Base-by-base conservation (phyloP, 92 coral and sea anemone species). In the Parazoanthus atlanticus region DNA sequence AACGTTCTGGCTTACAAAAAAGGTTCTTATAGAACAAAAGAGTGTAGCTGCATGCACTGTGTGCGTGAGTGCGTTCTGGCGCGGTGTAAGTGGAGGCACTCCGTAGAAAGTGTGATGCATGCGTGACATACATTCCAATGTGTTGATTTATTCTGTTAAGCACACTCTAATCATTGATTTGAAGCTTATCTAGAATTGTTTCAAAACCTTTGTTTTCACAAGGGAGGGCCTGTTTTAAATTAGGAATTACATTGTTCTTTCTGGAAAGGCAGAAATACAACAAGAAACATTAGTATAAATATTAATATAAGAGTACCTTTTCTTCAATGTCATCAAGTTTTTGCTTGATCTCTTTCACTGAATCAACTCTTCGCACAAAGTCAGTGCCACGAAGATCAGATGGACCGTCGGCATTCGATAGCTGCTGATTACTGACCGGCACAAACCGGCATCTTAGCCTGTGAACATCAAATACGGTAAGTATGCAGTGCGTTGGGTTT, bases 401-500 rank as follows among this genome's bases (percentile, higher is more conserved):
- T 21, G 64, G 29, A 84, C 78, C 66, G 26, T 84, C 91, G 61
- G 86, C 89, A 56, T 36, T 65, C 6, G 93, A 47, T 30, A 46
- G 75, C 78, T 90, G 91, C 13, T 72, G 76, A 56, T 80, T 81
- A 49, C 61, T 80, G 15, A 91, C 85, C 16, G 95, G 85, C 9
- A 91, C 88, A 78, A 93, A 93, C 46, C 94, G 83, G 74, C 95
- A 93, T 10, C 91, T 86, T 47, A 93, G 82, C 80, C 95, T 93
- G 80, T 12, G 65, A 71, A 15, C 26, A 85, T 33, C 88, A 23
- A 64, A 58, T 52, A 6, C 6, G 36, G 58, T n/a, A 54, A 12
- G 52, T 46, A 46, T 46, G 15, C 6, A 46, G 52, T 8, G 15
- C 1, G 52, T 8, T 12, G 52, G 52, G 52, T 46, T 46, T 46